Evolutionary conservation across 1,140 invertebrate species (phyloP), one percentile per base, ranked within the genome.

Genomic region (Adoxophyes honmai): DNA sequence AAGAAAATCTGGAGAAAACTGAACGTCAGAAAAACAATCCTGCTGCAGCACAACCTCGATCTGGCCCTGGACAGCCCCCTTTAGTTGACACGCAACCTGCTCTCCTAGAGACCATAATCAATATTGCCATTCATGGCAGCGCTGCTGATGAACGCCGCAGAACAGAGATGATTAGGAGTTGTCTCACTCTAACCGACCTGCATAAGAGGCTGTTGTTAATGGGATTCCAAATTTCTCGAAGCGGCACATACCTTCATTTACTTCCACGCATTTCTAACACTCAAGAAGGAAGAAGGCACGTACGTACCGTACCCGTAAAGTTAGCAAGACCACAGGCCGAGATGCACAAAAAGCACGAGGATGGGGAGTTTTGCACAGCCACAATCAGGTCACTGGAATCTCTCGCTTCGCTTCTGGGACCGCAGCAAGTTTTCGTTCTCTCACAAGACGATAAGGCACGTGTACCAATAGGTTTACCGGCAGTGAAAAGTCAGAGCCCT

Each of bases 61-160:
- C 63, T 65, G 52, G 42, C 11, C 59, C 59, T 55, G 63, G 63
- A 44, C 63, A 59, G 55, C 59, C 56, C 56, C 56, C 58, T 42
- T 11, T 65, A n/a, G 65, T 70, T 63, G 62, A 70, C 58, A 57
- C 68, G 56, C 68, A 70, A 64, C 57, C 62, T 42, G 56, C 52
- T 61, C 61, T 75, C 57, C 64, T 68, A 62, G 70, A 73, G 65
- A 64, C 72, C 36, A 70, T 75, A 37, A 44, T 53, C 58, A 61
- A 74, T 60, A 63, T 69, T 57, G 71, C 72, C 51, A 59, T 64
- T 64, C 67, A 70, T 70, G 67, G 60, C 54, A 64, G 59, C 62
- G 60, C 60, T 62, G 66, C 71, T 44, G 67, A 74, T 52, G 65
- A 74, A 55, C 68, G 66, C n/a, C 68, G 70, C 60, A 62, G 73